These are phyloP conservation scores for Masticophis lateralis DNA, from an alignment of 2,797 vertebrate species.

Conservation along the genomic window DNA sequence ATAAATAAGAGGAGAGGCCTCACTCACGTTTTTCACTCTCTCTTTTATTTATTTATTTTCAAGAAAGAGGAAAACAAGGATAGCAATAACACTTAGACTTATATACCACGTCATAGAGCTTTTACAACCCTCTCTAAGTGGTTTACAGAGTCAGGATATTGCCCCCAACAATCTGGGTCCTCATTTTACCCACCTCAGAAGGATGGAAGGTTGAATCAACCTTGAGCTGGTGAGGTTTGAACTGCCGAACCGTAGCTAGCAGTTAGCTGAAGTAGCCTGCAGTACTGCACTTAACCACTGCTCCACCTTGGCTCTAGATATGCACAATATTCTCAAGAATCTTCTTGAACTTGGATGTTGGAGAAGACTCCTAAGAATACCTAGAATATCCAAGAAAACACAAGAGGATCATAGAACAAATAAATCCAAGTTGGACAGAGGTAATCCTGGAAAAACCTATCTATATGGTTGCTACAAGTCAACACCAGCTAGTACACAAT, in stretches of 20 bases:
- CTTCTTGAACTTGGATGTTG: background rate
- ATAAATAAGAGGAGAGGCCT: background rate
- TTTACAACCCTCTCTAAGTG: too few relatives aligned
- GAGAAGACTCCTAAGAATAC: background rate
- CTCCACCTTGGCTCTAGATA: too few relatives aligned
- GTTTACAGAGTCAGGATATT: too few relatives aligned
- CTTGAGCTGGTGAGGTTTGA: too few relatives aligned
- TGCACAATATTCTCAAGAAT: background rate
- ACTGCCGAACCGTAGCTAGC: too few relatives aligned
- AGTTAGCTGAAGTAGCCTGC: too few relatives aligned
- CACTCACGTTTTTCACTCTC: background rate
- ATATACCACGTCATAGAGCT: too few relatives aligned
- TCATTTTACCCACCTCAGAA: too few relatives aligned
- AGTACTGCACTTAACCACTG: too few relatives aligned
- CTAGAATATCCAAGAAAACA: background rate
- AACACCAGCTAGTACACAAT: background rate
- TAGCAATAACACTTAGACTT: background rate
- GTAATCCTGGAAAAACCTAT: background rate
- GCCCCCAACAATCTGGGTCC: too few relatives aligned
- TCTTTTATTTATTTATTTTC: background rate
- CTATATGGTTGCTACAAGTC: background rate
- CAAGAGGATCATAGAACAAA: background rate
- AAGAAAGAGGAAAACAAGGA: background rate
- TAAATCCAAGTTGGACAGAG: background rate
- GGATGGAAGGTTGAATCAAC: too few relatives aligned